A percentile compares a stretch with the other conserved stretches of the same genome.
Conservation (phyloP, 2,888 invertebrate species). For the Pharmacophagus antenor region DNA sequence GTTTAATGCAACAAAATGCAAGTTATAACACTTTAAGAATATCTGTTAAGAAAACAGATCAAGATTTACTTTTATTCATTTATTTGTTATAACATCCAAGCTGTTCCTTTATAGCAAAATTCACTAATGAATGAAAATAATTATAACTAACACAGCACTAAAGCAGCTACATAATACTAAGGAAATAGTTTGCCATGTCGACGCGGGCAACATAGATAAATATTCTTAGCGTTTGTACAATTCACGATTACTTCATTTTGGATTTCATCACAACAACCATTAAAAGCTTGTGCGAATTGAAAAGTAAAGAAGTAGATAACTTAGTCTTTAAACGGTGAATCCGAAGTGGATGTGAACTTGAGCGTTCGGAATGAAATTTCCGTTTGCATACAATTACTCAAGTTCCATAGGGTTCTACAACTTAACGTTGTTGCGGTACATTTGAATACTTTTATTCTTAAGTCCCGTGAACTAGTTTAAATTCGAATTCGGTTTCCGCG, state of each 20-base stretch:
- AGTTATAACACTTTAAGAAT: too few species aligned
- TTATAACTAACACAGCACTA: too few species aligned
- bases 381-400: constrained; percentile 53
- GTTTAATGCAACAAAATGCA: too few species aligned
- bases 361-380: constrained; percentile 62
- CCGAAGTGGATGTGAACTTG: constrained; percentile 43
- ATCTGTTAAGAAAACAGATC: too few species aligned
- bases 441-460: constrained; percentile 24
- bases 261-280: neutral
- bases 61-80: too few species aligned
- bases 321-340: constrained; percentile 13
- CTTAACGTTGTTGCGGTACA: constrained; percentile 25
- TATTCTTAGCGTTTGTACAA: too few species aligned
- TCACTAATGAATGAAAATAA: too few species aligned
- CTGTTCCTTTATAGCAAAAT: too few species aligned
- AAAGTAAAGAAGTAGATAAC: constrained; percentile 4
- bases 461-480: constrained; percentile 17
- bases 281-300: neutral
- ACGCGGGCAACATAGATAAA: too few species aligned
- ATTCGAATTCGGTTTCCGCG: constrained; percentile 8
- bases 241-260: neutral
- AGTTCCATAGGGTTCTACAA: constrained; percentile 26
- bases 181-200: too few species aligned
- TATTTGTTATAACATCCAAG: too few species aligned
- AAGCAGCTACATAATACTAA: too few species aligned